Evolutionary conservation across 2,113 vertebrate genomes (phyloP).

Genomic region (Probosciger aterrimus): DNA sequence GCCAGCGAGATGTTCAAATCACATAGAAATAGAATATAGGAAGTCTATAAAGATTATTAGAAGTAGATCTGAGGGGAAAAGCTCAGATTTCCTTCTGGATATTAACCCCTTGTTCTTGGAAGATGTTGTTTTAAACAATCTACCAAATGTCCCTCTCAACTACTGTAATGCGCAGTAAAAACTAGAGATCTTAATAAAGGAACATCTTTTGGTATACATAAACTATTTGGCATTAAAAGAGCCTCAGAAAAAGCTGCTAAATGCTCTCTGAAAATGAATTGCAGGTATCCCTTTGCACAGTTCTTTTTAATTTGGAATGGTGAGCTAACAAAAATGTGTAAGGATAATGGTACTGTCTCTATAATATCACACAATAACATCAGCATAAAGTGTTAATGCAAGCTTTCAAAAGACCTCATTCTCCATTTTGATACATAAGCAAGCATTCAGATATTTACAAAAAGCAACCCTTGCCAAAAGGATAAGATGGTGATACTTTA

Average conservation of each 20-base stretch:
- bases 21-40: background rate
- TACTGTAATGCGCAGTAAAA: background rate
- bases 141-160: background rate
- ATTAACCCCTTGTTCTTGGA: background rate
- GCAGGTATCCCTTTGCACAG: background rate
- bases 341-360: background rate
- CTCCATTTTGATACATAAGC: background rate
- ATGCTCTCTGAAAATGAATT: background rate
- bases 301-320: background rate
- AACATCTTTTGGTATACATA: background rate
- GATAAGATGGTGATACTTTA: background rate
- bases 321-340: background rate
- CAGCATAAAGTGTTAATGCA: background rate
- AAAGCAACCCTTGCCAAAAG: background rate
- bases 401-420: background rate
- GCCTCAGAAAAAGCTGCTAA: background rate
- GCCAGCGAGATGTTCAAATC: background rate
- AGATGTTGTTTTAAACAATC: background rate
- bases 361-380: background rate
- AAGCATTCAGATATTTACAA: background rate
- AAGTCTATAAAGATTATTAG: background rate
- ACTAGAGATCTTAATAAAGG: background rate
- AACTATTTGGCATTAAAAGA: background rate
- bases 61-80: background rate
- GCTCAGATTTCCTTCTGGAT: background rate